Evolutionary conservation across 1,140 invertebrate genomes (phyloP).

Genomic region (Melitaea cinxia): DNA sequence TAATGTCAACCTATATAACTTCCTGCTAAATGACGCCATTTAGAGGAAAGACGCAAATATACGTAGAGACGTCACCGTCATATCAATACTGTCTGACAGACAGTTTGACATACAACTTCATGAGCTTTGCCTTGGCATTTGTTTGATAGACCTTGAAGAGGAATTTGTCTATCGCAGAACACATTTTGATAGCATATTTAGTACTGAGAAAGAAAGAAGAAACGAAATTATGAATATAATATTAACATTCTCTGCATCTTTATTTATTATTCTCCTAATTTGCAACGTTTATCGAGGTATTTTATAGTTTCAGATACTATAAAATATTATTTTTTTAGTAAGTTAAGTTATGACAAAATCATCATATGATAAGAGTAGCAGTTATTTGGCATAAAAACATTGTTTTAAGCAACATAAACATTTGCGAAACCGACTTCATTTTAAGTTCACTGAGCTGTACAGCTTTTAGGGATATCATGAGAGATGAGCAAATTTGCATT

Average conservation of each 20-base stretch:
- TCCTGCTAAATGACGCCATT: background rate
- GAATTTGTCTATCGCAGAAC: background rate
- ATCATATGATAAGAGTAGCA: too few relatives aligned
- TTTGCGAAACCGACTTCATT: background rate
- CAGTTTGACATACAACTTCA: background rate
- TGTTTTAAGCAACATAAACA: too few relatives aligned
- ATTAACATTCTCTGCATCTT: too few relatives aligned
- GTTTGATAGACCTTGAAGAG: background rate
- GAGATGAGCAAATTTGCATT: constrained; percentile 12
- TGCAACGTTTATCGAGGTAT: too few relatives aligned
- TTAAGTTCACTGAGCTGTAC: background rate
- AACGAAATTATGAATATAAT: too few relatives aligned
- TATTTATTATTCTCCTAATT: too few relatives aligned
- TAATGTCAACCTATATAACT: background rate
- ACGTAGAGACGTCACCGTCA: background rate
- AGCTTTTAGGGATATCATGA: constrained; percentile 7
- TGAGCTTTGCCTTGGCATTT: background rate
- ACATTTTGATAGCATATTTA: background rate
- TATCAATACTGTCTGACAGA: background rate
- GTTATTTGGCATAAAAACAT: too few relatives aligned
- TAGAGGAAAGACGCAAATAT: background rate
- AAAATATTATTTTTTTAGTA: too few relatives aligned
- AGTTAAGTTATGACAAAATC: background rate
- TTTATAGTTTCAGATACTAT: too few relatives aligned
- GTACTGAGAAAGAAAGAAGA: too few relatives aligned